Conservation (phyloP, 2,888 invertebrate genomes). For the Tinea pellionella region DNA sequence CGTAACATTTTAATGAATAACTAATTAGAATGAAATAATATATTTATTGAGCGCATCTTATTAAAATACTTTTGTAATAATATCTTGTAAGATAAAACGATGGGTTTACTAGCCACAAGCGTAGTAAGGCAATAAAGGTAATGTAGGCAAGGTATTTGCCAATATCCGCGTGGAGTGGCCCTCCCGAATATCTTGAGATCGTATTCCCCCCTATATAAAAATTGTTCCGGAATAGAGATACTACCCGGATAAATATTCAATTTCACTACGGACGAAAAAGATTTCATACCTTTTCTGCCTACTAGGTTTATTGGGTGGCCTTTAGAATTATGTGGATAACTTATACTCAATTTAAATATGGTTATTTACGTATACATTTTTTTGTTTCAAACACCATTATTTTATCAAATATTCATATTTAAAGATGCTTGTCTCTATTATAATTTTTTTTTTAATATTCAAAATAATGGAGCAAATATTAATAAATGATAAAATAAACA, state of each 20-base stretch:
- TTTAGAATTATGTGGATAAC: constrained; percentile 61
- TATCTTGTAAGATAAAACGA: background rate
- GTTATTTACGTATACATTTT: constrained; percentile 21
- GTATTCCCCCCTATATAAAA: constrained; percentile 68
- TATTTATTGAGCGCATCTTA: background rate
- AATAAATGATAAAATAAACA: constrained; percentile 29
- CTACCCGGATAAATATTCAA: constrained; percentile 70
- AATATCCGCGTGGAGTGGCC: constrained; percentile 65
- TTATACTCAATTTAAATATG: constrained; percentile 24
- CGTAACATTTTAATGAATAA: constrained; percentile 8
- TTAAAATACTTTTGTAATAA: constrained; percentile 8
- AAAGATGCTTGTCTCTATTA: too few species aligned
- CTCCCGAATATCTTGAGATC: constrained; percentile 66
- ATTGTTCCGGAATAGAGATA: constrained; percentile 69
- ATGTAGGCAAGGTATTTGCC: constrained; percentile 67
- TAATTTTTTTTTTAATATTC: too few species aligned
- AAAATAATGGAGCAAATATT: too few species aligned
- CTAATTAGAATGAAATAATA: background rate
- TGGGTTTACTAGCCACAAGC: constrained; percentile 1
- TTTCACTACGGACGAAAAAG: constrained; percentile 68
- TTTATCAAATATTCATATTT: too few species aligned
- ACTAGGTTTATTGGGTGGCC: constrained; percentile 65
- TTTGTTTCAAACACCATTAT: background rate
- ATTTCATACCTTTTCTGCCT: constrained; percentile 67
- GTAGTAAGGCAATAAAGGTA: constrained; percentile 57